Evolutionary conservation across 2,797 vertebrate species (phyloP), one percentile per base, ranked within the genome.

Genomic region (Cynopterus sphinx): DNA sequence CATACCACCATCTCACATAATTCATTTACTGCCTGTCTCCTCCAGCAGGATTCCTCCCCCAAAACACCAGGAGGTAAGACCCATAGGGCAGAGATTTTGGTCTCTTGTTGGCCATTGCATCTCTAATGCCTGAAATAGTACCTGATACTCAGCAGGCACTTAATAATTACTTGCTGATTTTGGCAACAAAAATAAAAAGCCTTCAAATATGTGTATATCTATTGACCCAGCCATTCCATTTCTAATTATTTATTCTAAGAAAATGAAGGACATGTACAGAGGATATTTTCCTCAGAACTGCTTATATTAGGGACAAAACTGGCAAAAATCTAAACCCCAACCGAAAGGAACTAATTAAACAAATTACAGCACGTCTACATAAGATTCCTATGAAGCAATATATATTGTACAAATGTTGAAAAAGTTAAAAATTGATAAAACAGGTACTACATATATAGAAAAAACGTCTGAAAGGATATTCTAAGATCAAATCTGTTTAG

Each of bases 401-500:
- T 12, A 82, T 12, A 67, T 43, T 55, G 24, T 26, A 9, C 16
- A 55, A 79, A n/a, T 21, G 1, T 59, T 41, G 24, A 77, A 57
- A 93, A 78, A 78, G 16, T 73, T 46, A 55, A 71, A 71, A 65
- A 22, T 33, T 55, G 82, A 65, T 73, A 73, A 87, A 82, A 65
- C 4, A 53, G n/a, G 26, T 51, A 87, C 57, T 55, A 55, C 28
- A 65, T 26, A 71, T 16, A n/a, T 2, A 86, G 26, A 41, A 51
- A 70, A 63, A 77, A 82, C 19, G 12, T 57, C 75, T 63, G 28
- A 71, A 67, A 65, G 22, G 17, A 87, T 22, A 41, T 59, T 93
- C 84, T 73, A 84, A 63, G 28, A 84, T 26, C 61, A 91, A 97
- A 46, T 26, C 5, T 92, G 16, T 7, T 79, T 55, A 94, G 81